Conservation (phyloP, 2,888 invertebrate genomes). For the Carpatolechia fugitivella region DNA sequence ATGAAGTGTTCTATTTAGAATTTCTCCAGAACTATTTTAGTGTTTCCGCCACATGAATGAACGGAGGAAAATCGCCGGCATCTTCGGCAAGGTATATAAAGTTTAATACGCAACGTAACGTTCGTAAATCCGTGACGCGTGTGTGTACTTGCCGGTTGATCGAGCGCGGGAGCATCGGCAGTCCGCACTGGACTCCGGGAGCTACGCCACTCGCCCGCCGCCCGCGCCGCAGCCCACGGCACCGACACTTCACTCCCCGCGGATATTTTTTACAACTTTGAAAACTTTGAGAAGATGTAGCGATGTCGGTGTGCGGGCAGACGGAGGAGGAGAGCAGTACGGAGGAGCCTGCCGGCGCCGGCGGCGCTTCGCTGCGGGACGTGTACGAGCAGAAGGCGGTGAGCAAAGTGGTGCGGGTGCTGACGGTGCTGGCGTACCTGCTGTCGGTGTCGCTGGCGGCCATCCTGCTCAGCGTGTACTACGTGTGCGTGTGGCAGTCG, state of each 20-base stretch:
- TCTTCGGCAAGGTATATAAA: slow-evolving; percentile 45
- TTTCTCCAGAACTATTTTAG: slow-evolving; percentile 34
- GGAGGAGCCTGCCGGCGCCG: slow-evolving; percentile 41
- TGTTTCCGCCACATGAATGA: slow-evolving; percentile 41
- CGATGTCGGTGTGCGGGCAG: slow-evolving; percentile 63
- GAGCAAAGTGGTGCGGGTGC: slow-evolving; percentile 78
- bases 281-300: slow-evolving; percentile 40
- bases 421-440: slow-evolving; percentile 90
- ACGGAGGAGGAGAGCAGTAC: slow-evolving; percentile 55
- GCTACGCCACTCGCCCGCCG: slow-evolving; percentile 14
- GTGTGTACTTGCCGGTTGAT: slow-evolving; percentile 42
- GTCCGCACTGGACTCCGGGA: slow-evolving; percentile 27
- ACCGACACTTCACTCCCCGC: background rate
- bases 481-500: slow-evolving; percentile 88
- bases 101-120: slow-evolving; percentile 43
- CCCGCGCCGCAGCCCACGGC: background rate
- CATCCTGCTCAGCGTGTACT: slow-evolving; percentile 88
- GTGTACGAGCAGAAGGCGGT: slow-evolving; percentile 62
- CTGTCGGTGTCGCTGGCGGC: slow-evolving; percentile 92
- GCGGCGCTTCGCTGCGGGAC: slow-evolving; percentile 43
- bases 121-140: slow-evolving; percentile 63
- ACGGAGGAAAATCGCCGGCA: slow-evolving; percentile 35
- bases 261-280: background rate
- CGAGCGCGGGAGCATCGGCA: slow-evolving; percentile 45
- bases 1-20: slow-evolving; percentile 5